Percentiles rank a stretch among this genome's conserved stretches.
phyloP scores from a whole-genome alignment of 2,797 vertebrate genomes.

The Sebastes matsubarae region DNA sequence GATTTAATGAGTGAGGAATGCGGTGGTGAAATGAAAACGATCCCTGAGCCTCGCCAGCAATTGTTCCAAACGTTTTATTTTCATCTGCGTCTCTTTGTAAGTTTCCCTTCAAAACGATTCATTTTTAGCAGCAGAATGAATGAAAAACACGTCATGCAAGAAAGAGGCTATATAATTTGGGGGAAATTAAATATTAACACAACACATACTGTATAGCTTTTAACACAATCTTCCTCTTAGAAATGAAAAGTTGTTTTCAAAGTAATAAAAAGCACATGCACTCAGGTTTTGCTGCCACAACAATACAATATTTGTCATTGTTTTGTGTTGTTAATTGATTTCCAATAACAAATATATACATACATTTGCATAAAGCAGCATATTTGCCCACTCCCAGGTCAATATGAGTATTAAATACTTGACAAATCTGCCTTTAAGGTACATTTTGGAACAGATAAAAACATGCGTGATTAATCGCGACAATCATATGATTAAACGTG shows the following conservation, averaged over 20 bases:
- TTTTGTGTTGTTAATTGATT: no score
- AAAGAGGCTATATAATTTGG: not conserved
- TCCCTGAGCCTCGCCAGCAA: not conserved
- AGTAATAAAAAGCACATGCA: not conserved
- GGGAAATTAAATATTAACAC: not conserved
- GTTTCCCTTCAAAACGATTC: not conserved
- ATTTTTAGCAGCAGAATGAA: not conserved
- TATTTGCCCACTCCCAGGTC: no score
- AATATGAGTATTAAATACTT: no score
- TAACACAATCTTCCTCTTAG: not conserved
- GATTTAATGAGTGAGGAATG: constrained; percentile 39
- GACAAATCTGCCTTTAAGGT: no score
- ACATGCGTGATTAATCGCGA: no score
- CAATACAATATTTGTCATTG: no score
- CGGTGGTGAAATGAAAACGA: constrained; percentile 10
- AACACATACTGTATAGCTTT: not conserved
- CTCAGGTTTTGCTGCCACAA: not conserved
- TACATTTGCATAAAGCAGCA: no score
- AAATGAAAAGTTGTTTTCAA: not conserved
- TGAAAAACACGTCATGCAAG: not conserved
- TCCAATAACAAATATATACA: no score
- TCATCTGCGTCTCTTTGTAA: not conserved
- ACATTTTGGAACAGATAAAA: no score
- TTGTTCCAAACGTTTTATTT: not conserved
- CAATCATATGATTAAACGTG: no score